phyloP scores from a whole-genome alignment of 2,888 invertebrate genomes.

The Glyphotaelius pellucidus region DNA sequence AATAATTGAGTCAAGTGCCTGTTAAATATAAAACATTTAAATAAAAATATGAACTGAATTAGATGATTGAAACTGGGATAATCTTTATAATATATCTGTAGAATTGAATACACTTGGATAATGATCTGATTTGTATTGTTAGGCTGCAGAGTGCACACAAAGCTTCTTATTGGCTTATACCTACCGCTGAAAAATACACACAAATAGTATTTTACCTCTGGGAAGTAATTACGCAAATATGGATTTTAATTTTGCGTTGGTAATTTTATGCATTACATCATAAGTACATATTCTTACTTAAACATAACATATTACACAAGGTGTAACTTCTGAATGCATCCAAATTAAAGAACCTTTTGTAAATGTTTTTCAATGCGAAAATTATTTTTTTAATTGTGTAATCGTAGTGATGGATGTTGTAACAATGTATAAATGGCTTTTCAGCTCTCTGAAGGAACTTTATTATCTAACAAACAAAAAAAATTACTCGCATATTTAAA shows the following conservation, averaged over 20 bases:
- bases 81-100: constrained; percentile 13
- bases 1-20: background rate
- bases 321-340: background rate
- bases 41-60: background rate
- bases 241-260: no score
- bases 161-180: constrained; percentile 36
- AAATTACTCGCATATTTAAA: background rate
- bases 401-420: background rate
- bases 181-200: constrained; percentile 25
- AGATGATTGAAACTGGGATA: constrained; percentile 16
- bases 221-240: constrained; percentile 3
- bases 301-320: background rate
- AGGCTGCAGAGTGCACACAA: constrained; percentile 33
- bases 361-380: background rate
- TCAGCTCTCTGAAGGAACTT: background rate
- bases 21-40: background rate
- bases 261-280: background rate
- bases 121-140: constrained; percentile 6
- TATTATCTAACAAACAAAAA: background rate
- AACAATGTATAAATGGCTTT: background rate
- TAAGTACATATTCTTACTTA: background rate
- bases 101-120: constrained; percentile 23
- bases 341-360: background rate
- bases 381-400: background rate
- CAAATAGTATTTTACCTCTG: background rate